Conservation (phyloP, 1,140 invertebrate genomes). For the Platorchestia sp. region DNA sequence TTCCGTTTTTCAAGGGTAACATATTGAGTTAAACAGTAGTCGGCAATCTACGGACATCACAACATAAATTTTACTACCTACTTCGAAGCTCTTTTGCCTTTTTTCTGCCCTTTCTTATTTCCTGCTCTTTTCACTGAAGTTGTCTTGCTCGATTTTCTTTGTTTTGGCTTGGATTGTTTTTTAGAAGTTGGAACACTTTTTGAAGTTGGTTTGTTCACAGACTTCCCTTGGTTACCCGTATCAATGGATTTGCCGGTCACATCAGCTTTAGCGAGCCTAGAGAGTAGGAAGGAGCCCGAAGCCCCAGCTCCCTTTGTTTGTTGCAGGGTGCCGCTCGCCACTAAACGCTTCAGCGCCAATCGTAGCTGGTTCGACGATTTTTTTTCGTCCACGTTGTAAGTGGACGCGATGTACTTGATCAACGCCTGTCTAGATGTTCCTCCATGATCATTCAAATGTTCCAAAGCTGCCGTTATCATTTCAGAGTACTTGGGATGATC, state of each 20-base stretch:
- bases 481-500: constrained; percentile 69
- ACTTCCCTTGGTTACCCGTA: constrained; percentile 59
- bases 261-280: constrained; percentile 40
- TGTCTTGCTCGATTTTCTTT: constrained; percentile 59
- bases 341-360: constrained; percentile 66
- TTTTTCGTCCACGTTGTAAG: constrained; percentile 68
- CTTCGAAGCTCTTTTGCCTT: constrained; percentile 18
- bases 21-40: not conserved
- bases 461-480: constrained; percentile 69
- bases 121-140: constrained; percentile 44
- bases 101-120: constrained; percentile 66
- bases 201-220: not conserved
- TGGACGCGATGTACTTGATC: constrained; percentile 69
- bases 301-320: constrained; percentile 68
- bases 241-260: constrained; percentile 60
- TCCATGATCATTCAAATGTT: constrained; percentile 68
- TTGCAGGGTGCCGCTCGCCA: constrained; percentile 66
- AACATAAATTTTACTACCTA: not conserved
- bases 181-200: not conserved
- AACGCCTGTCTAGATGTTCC: constrained; percentile 70
- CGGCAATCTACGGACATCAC: not conserved
- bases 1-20: not conserved
- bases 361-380: constrained; percentile 58
- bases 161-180: not conserved
- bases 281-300: constrained; percentile 67